Percentiles rank a stretch among this genome's conserved stretches.
Evolutionary conservation across 2,888 invertebrate species (phyloP).

Genomic region (Catocala fraxini): DNA sequence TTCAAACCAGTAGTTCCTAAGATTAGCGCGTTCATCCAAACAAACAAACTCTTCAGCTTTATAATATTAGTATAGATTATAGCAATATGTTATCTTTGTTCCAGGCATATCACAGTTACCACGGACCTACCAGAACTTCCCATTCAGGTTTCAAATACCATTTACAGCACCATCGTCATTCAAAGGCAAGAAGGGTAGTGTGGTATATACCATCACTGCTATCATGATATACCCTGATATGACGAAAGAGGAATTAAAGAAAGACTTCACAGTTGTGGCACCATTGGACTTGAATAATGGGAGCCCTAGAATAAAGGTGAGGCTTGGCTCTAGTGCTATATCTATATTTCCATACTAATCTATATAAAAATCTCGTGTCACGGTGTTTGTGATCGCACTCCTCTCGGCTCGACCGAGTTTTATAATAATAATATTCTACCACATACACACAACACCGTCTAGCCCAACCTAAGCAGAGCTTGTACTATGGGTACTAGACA

Average conservation of each 20-base stretch:
- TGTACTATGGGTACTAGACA: too few species aligned
- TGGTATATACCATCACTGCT: constrained; percentile 60
- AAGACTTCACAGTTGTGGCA: constrained; percentile 63
- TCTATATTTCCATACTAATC: too few species aligned
- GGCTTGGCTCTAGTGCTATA: constrained; percentile 7
- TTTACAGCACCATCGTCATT: constrained; percentile 66
- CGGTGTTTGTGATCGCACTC: too few species aligned
- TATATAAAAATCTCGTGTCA: too few species aligned
- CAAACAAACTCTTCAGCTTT: too few species aligned
- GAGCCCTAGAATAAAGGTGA: constrained; percentile 56
- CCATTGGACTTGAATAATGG: constrained; percentile 68
- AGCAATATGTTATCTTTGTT: constrained; percentile 15
- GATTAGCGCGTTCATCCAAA: too few species aligned
- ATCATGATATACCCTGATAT: constrained; percentile 53
- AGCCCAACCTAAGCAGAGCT: too few species aligned
- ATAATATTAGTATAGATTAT: too few species aligned
- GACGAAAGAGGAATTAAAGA: constrained; percentile 48
- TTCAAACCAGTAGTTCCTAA: too few species aligned
- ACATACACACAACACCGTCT: too few species aligned
- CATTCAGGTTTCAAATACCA: constrained; percentile 69
- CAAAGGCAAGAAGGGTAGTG: constrained; percentile 56
- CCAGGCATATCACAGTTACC: constrained; percentile 56
- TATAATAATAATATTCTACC: too few species aligned
- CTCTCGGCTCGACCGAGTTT: too few species aligned
- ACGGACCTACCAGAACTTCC: constrained; percentile 58